A percentile compares a stretch with the other conserved stretches of the same genome.
Conservation (phyloP, 2,113 vertebrate species). For the Anguilla rostrata region DNA sequence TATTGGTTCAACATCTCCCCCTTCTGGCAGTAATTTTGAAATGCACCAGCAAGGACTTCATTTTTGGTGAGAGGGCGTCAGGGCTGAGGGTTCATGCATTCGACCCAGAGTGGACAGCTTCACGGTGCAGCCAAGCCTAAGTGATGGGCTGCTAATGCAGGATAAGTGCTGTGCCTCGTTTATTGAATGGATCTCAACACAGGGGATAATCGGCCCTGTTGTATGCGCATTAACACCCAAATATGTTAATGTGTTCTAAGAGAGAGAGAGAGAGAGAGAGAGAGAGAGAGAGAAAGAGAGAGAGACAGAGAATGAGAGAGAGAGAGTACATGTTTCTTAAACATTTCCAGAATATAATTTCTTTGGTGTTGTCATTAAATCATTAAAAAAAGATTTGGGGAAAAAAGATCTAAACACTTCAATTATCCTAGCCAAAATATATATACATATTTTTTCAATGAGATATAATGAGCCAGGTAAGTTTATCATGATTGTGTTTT, state of each 20-base stretch:
- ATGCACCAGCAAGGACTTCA: neutral
- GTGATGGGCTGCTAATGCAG: neutral
- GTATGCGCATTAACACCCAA: neutral
- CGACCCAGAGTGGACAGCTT: neutral
- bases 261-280: no score
- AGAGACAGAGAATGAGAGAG: neutral
- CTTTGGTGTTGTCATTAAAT: neutral
- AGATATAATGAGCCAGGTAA: no score
- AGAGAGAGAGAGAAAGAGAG: neutral
- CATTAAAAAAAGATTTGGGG: neutral
- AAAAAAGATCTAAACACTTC: no score
- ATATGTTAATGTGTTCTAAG: neutral
- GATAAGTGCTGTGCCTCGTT: neutral
- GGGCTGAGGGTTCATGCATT: no score
- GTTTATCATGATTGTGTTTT: no score
- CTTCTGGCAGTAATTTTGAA: slow-evolving; percentile 31
- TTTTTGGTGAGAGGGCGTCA: neutral
- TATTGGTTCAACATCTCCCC: slow-evolving; percentile 40
- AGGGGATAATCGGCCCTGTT: neutral
- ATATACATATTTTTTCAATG: no score
- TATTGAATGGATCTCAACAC: neutral
- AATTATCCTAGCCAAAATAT: no score
- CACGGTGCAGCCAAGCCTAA: neutral
- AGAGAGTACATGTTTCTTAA: neutral
- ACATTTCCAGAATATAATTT: neutral